These are phyloP conservation scores for Lathronympha strigana DNA, from an alignment of 2,888 invertebrate genomes.

Conservation along the genomic window DNA sequence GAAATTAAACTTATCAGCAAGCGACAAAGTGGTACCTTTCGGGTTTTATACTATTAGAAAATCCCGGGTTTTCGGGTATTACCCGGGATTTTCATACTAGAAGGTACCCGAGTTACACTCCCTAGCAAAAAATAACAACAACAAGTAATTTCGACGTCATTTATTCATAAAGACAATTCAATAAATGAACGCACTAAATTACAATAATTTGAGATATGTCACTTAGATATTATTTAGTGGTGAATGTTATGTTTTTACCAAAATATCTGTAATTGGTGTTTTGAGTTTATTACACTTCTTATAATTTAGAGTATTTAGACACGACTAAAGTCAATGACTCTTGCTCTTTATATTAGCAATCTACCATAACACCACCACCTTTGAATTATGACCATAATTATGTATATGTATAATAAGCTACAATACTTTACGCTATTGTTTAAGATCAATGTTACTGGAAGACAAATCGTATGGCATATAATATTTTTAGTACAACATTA, in stretches of 20 bases:
- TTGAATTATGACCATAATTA: conserved; percentile 64
- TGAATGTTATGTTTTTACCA: conserved; percentile 62
- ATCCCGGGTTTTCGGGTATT: no score
- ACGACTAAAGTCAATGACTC: conserved; percentile 40
- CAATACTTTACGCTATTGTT: conserved; percentile 81
- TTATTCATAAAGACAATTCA: conserved; percentile 84
- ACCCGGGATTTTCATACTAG: no score
- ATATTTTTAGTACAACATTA: conserved; percentile 75
- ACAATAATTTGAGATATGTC: conserved; percentile 83
- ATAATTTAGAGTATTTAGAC: conserved; percentile 42
- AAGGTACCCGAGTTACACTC: no score
- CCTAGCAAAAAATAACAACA: conserved; percentile 42
- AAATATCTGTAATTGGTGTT: conserved; percentile 52
- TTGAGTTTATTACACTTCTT: conserved; percentile 45
- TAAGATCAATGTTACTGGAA: conserved; percentile 84
- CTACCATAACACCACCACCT: conserved; percentile 66
- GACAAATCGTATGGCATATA: conserved; percentile 85
- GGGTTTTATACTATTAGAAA: no score
- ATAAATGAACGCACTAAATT: conserved; percentile 83
- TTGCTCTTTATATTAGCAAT: conserved; percentile 38
- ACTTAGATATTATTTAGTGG: conserved; percentile 75
- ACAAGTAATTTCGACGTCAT: conserved; percentile 71
- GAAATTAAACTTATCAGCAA: no score
- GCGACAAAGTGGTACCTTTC: no score
- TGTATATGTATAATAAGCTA: conserved; percentile 76